A percentile compares a stretch with the other conserved stretches of the same genome.
Evolutionary conservation across 2,113 vertebrate species (phyloP).

Genomic region (Sceloporus undulatus): DNA sequence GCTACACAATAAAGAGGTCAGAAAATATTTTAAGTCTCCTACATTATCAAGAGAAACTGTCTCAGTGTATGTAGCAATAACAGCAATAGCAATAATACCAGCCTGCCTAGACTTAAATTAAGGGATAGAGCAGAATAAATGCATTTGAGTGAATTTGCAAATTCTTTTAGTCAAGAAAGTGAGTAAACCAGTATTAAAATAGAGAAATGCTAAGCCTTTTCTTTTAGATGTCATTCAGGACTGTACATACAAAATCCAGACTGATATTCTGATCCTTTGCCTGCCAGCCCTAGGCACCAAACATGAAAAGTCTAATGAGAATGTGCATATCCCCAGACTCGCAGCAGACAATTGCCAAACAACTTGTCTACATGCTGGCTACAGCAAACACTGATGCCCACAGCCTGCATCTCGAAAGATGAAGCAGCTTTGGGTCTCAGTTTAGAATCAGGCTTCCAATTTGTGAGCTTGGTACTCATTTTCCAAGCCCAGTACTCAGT

Average conservation of each 20-base stretch:
- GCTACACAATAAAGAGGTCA: slow-evolving; percentile 86
- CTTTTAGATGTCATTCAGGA: neutral
- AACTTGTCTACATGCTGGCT: neutral
- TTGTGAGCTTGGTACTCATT: neutral
- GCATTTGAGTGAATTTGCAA: neutral
- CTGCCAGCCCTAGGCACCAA: neutral
- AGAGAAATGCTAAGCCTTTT: neutral
- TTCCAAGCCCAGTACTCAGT: neutral
- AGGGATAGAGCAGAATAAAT: neutral
- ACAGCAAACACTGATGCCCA: neutral
- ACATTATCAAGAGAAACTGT: slow-evolving; percentile 26
- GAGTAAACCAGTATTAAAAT: neutral
- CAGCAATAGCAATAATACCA: neutral
- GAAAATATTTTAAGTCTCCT: slow-evolving; percentile 36
- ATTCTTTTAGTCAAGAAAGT: neutral
- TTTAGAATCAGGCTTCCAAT: neutral
- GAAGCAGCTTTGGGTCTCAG: neutral
- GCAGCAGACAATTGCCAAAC: neutral
- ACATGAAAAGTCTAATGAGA: neutral
- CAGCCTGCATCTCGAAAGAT: neutral
- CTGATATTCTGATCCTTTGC: too few relatives aligned
- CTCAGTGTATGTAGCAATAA: neutral
- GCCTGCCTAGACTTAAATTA: neutral
- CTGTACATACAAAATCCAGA: neutral
- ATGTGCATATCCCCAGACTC: neutral